These are phyloP conservation scores for Sipunculus nudus DNA, from an alignment of 2,888 invertebrate genomes.

Conservation along the genomic window DNA sequence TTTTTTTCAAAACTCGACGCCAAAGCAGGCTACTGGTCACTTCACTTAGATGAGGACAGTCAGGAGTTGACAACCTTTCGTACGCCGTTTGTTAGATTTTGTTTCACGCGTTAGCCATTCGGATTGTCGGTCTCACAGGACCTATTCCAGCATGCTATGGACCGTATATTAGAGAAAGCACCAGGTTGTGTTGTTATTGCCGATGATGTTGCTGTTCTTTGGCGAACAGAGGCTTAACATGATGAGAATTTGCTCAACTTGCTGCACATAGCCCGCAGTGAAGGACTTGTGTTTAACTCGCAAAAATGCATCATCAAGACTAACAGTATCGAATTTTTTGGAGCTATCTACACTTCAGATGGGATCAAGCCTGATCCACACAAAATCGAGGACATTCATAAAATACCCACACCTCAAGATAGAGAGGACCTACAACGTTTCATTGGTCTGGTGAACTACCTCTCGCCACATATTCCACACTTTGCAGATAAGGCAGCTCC, in stretches of 20 bases:
- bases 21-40: not conserved
- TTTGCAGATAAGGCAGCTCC: conserved; percentile 7
- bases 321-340: conserved; percentile 22
- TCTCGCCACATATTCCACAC: conserved; percentile 17
- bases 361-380: conserved; percentile 20
- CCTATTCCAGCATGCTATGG: conserved; percentile 1
- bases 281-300: conserved; percentile 2
- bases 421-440: conserved; percentile 28
- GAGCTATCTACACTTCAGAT: conserved; percentile 13
- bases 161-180: not conserved
- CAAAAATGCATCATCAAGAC: conserved; percentile 1
- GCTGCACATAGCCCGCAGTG: not conserved
- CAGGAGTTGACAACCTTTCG: not conserved
- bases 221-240: conserved; percentile 3
- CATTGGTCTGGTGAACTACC: conserved; percentile 25
- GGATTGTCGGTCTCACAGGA: conserved; percentile 4
- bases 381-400: conserved; percentile 22
- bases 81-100: not conserved
- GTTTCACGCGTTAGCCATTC: conserved; percentile 1
- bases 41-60: not conserved
- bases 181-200: not conserved
- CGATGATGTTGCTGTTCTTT: conserved; percentile 2
- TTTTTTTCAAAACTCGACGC: not conserved
- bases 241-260: conserved; percentile 4
- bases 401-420: conserved; percentile 20